Percentiles rank a stretch among this genome's conserved stretches.
These are phyloP conservation scores for Panulirus ornatus DNA, from an alignment of 1,140 invertebrate species.

Conservation along the genomic window DNA sequence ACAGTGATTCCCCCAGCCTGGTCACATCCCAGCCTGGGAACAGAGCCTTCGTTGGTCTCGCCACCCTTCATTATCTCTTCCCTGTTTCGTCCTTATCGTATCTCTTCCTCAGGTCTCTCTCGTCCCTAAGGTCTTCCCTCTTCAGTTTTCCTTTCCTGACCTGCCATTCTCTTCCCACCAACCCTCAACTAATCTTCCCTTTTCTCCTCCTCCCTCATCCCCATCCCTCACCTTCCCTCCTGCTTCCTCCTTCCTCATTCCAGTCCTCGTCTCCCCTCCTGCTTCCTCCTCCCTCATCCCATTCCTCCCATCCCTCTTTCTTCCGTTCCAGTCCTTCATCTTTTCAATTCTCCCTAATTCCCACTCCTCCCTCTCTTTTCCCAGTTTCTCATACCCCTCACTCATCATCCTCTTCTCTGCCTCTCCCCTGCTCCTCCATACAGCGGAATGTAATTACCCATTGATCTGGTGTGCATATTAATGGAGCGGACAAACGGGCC, in stretches of 20 bases:
- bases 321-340: not conserved
- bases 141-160: not conserved
- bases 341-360: not conserved
- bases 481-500: slow-evolving; percentile 65
- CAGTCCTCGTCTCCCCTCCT: not conserved
- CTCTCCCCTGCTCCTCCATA: slow-evolving; percentile 21
- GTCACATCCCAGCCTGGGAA: too few relatives aligned
- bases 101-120: not conserved
- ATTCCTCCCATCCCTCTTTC: not conserved
- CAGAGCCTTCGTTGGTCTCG: too few relatives aligned
- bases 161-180: too few relatives aligned
- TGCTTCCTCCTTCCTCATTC: not conserved
- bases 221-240: not conserved
- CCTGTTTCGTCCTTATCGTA: too few relatives aligned
- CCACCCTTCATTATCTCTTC: too few relatives aligned
- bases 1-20: too few relatives aligned
- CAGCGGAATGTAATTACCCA: slow-evolving; percentile 71
- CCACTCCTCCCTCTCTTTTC: not conserved
- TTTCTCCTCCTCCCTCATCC: not conserved
- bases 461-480: slow-evolving; percentile 70
- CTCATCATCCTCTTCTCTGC: slow-evolving; percentile 6
- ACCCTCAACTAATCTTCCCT: not conserved
- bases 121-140: not conserved
- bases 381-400: slow-evolving; percentile 18
- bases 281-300: not conserved